phyloP scores from a whole-genome alignment of 2,888 invertebrate genomes.

The Myathropa florea region DNA sequence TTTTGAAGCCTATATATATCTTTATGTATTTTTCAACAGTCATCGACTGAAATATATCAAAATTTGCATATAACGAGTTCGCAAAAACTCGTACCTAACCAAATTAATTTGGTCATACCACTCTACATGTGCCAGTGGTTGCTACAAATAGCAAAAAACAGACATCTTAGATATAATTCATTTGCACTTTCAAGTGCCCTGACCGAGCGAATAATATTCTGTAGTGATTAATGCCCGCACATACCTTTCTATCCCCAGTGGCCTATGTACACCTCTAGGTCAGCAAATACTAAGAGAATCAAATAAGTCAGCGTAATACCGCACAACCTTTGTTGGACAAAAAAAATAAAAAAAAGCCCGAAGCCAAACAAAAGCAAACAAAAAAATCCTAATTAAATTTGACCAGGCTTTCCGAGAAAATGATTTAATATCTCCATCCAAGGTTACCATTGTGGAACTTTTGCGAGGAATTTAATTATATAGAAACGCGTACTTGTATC shows the following conservation, averaged over 20 bases:
- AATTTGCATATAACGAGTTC: no score
- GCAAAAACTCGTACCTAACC: no score
- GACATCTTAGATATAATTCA: background rate
- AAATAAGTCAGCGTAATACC: background rate
- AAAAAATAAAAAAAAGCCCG: background rate
- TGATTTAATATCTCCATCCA: slow-evolving; percentile 26
- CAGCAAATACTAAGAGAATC: background rate
- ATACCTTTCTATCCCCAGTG: background rate
- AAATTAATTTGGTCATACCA: no score
- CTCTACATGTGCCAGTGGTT: background rate
- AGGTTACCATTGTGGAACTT: slow-evolving; percentile 16
- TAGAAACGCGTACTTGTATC: background rate
- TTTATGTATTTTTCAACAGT: no score
- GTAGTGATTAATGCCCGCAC: slow-evolving; percentile 3
- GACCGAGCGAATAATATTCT: background rate
- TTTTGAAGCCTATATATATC: no score
- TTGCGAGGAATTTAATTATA: background rate
- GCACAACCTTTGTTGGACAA: background rate
- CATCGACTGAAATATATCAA: no score
- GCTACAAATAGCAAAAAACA: background rate
- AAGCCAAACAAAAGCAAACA: background rate
- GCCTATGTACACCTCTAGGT: slow-evolving; percentile 13
- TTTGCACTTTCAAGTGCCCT: background rate
- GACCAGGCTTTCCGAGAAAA: slow-evolving; percentile 42
- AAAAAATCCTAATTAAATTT: slow-evolving; percentile 28